A percentile compares a stretch with the other conserved stretches of the same genome.
These are phyloP conservation scores for Eristalis intricaria DNA, from an alignment of 2,888 invertebrate genomes.

Conservation along the genomic window DNA sequence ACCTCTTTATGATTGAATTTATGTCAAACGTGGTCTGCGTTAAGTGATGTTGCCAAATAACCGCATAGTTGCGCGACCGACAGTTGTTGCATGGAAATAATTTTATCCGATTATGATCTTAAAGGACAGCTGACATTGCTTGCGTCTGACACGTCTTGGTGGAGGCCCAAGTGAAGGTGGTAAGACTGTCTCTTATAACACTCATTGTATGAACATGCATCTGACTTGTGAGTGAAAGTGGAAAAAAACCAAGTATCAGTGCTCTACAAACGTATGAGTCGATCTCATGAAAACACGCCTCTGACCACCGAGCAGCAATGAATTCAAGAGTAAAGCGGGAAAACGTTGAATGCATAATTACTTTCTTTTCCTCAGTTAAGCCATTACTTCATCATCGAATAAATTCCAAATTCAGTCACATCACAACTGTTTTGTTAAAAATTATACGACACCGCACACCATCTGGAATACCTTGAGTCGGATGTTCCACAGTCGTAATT, in stretches of 20 bases:
- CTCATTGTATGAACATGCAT: too few species aligned
- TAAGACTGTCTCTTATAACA: background rate
- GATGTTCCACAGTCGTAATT: background rate
- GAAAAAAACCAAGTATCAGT: background rate
- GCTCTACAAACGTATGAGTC: background rate
- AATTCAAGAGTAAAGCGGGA: background rate
- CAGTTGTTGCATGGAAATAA: too few species aligned
- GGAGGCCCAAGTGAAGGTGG: background rate
- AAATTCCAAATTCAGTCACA: background rate
- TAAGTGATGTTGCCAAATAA: background rate
- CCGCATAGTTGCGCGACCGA: background rate
- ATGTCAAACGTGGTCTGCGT: background rate
- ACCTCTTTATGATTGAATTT: background rate
- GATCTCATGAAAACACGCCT: background rate
- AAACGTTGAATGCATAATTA: background rate
- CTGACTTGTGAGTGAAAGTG: background rate
- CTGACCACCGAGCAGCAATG: background rate
- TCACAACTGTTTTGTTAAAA: background rate
- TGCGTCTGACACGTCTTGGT: too few species aligned
- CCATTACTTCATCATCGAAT: background rate
- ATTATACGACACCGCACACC: background rate
- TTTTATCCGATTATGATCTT: too few species aligned
- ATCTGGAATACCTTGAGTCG: background rate
- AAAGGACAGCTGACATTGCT: background rate
- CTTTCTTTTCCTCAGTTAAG: background rate